These are phyloP conservation scores for Battus philenor DNA, from an alignment of 1,140 invertebrate species.

Conservation along the genomic window DNA sequence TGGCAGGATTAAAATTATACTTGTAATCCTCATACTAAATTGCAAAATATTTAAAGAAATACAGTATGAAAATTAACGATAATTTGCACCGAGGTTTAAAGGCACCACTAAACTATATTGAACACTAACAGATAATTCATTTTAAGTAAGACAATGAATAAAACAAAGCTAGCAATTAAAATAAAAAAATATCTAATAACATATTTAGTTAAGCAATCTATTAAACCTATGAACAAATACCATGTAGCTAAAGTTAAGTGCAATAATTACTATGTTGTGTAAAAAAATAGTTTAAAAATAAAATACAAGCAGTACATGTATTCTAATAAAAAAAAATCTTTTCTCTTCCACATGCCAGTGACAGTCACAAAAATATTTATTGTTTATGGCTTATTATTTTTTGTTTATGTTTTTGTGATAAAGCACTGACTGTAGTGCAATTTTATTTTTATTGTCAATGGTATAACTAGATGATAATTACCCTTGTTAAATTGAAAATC, in stretches of 20 bases:
- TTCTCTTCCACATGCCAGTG: background rate
- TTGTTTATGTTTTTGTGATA: background rate
- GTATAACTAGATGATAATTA: background rate
- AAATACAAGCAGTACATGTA: slow-evolving; percentile 8
- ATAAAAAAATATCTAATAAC: slow-evolving; percentile 11
- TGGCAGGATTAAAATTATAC: too few relatives aligned
- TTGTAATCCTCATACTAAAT: background rate
- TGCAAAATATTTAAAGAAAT: background rate
- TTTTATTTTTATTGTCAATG: slow-evolving; percentile 14
- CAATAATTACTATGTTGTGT: slow-evolving; percentile 13
- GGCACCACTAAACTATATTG: slow-evolving; percentile 6
- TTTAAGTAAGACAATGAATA: background rate
- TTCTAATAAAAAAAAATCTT: slow-evolving; percentile 7
- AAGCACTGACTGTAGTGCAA: slow-evolving; percentile 1
- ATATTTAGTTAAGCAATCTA: slow-evolving; percentile 15
- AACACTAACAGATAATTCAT: too few relatives aligned
- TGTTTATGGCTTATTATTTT: slow-evolving; percentile 1
- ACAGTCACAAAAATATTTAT: slow-evolving; percentile 1
- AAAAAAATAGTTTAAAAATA: slow-evolving; percentile 14
- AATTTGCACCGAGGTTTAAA: slow-evolving; percentile 10
- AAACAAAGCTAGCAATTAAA: slow-evolving; percentile 5
- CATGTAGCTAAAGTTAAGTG: slow-evolving; percentile 10
- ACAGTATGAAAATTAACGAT: background rate
- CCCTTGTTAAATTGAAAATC: background rate
- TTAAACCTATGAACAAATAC: slow-evolving; percentile 13